phyloP scores from a whole-genome alignment of 2,888 invertebrate genomes.

The Deilephila porcellus region DNA sequence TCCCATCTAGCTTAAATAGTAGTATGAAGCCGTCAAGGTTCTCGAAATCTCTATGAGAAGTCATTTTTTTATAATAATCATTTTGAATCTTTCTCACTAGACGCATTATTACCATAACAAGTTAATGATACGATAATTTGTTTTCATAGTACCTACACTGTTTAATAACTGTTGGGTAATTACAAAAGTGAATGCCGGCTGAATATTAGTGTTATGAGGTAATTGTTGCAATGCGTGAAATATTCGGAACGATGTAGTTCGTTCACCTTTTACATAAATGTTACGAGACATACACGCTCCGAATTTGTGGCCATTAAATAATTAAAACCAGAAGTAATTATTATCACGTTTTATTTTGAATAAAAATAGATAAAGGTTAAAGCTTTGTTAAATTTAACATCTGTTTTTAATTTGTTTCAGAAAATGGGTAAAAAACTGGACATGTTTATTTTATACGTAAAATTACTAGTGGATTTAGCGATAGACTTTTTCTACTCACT shows the following conservation, averaged over 20 bases:
- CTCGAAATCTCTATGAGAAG: too few relatives aligned
- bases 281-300: neutral
- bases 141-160: neutral
- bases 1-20: too few relatives aligned
- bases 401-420: slow-evolving; percentile 22
- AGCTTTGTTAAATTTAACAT: neutral
- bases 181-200: slow-evolving; percentile 6
- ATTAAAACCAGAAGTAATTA: too few relatives aligned
- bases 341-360: too few relatives aligned
- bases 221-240: slow-evolving; percentile 11
- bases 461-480: slow-evolving; percentile 62
- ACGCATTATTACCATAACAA: neutral
- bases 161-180: slow-evolving; percentile 11
- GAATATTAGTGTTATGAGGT: neutral
- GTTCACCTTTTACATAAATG: slow-evolving; percentile 11
- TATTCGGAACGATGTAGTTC: neutral
- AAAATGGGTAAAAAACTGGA: slow-evolving; percentile 52
- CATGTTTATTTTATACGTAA: slow-evolving; percentile 53
- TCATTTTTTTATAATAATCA: too few relatives aligned
- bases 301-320: too few relatives aligned
- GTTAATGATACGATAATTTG: neutral
- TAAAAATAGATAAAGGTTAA: too few relatives aligned
- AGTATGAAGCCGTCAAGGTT: too few relatives aligned
- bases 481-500: slow-evolving; percentile 74
- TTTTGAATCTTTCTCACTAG: too few relatives aligned